Conservation (phyloP, 2,888 invertebrate species). For the Thelaira solivaga region DNA sequence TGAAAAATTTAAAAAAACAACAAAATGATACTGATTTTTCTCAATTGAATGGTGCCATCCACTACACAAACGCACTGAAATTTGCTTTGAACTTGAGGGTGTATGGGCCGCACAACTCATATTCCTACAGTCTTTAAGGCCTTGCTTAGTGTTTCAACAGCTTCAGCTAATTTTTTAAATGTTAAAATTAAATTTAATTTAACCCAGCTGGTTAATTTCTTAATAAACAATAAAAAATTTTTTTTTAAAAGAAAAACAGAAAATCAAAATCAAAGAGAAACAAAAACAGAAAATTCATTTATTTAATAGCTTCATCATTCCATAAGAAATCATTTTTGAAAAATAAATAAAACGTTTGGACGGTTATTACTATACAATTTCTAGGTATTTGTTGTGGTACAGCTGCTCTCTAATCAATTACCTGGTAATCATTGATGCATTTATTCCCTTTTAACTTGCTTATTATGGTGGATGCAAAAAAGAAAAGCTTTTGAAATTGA, state of each 20-base stretch:
- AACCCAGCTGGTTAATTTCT: too few species aligned
- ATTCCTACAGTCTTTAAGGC: too few species aligned
- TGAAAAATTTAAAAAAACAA: too few species aligned
- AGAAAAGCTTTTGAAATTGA: background rate
- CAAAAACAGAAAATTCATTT: background rate
- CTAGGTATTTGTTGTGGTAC: constrained; percentile 15
- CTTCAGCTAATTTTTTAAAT: too few species aligned
- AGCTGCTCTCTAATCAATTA: constrained; percentile 34
- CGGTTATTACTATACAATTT: constrained; percentile 20
- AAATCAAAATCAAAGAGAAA: background rate
- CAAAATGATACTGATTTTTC: too few species aligned
- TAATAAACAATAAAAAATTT: too few species aligned
- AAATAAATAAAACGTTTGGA: constrained; percentile 17
- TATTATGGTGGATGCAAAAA: background rate
- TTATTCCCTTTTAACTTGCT: constrained; percentile 34
- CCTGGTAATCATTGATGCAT: constrained; percentile 51
- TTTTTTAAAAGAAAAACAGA: background rate
- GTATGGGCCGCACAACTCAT: too few species aligned
- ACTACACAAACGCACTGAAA: too few species aligned
- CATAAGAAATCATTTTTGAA: background rate
- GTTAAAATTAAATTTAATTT: too few species aligned
- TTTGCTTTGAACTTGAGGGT: too few species aligned
- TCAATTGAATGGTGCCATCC: too few species aligned
- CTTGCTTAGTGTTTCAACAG: too few species aligned
- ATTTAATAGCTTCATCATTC: constrained; percentile 30